phyloP scores from a whole-genome alignment of 2,888 invertebrate genomes.

The Parascotia fuliginaria region DNA sequence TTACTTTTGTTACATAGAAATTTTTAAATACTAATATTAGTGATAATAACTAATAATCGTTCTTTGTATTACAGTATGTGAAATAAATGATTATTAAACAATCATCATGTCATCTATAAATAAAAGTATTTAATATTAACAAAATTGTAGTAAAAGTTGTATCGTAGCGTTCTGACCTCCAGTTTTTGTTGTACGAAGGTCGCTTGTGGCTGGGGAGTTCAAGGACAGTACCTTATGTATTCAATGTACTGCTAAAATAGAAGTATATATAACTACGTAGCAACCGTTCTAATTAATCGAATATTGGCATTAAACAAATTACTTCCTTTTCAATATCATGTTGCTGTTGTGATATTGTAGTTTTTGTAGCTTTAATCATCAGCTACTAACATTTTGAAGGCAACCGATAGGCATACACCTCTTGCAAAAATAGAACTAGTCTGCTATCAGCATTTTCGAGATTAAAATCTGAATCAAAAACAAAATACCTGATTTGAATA shows the following conservation, averaged over 20 bases:
- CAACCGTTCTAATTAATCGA: neutral
- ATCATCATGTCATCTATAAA: no score
- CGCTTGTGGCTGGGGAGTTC: constrained; percentile 34
- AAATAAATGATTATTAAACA: no score
- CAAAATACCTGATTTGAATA: constrained; percentile 1
- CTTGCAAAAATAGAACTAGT: no score
- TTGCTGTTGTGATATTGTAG: neutral
- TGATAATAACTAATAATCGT: no score
- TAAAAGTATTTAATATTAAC: no score
- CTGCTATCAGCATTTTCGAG: no score
- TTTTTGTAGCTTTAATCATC: neutral
- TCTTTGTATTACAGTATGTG: no score
- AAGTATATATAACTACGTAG: neutral
- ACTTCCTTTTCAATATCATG: neutral
- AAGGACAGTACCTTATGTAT: constrained; percentile 42
- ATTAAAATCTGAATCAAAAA: neutral
- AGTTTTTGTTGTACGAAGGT: constrained; percentile 42
- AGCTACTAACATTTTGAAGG: no score
- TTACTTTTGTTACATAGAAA: no score
- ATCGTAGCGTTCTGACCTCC: constrained; percentile 30
- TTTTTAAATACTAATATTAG: no score
- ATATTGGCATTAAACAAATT: neutral
- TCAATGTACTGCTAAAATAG: constrained; percentile 31
- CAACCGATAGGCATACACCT: no score
- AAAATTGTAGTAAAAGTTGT: constrained; percentile 10